phyloP scores from a whole-genome alignment of 1,140 invertebrate species.

The Drosophila pachea region DNA sequence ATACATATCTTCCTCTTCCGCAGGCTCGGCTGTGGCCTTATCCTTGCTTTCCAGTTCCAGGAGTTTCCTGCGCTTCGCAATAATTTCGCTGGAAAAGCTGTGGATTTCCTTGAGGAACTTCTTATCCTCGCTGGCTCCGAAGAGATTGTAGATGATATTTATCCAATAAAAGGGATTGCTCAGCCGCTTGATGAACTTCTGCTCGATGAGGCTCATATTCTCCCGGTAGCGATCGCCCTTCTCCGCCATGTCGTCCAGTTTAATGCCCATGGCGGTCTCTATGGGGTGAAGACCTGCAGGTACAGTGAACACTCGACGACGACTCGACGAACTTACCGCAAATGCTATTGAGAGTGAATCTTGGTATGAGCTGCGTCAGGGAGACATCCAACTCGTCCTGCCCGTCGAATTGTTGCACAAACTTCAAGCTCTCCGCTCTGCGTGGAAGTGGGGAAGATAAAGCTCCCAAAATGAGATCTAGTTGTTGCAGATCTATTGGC shows the following conservation, averaged over 20 bases:
- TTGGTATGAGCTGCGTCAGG: conserved; percentile 79
- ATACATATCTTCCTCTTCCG: conserved; percentile 36
- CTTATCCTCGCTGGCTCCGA: conserved; percentile 45
- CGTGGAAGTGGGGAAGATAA: neutral
- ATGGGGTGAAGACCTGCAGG: neutral
- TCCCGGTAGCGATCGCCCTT: conserved; percentile 65
- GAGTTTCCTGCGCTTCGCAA: conserved; percentile 57
- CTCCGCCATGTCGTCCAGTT: conserved; percentile 70
- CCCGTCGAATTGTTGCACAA: conserved; percentile 57
- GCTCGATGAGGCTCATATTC: conserved; percentile 64
- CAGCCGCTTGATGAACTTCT: conserved; percentile 53
- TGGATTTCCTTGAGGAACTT: conserved; percentile 51
- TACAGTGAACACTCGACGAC: neutral
- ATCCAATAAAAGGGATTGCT: conserved; percentile 59
- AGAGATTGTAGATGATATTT: conserved; percentile 52
- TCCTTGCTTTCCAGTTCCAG: conserved; percentile 37
- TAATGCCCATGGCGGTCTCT: conserved; percentile 91
- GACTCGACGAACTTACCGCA: conserved; percentile 81
- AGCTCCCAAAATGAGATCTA: neutral
- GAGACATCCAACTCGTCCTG: conserved; percentile 33
- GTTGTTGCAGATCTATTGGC: conserved; percentile 11
- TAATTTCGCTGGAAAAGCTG: conserved; percentile 68
- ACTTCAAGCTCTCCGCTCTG: conserved; percentile 77
- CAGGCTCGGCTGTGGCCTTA: neutral
- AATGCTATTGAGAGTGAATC: conserved; percentile 88